These are phyloP conservation scores for Ctenomys sociabilis DNA, from an alignment of 2,113 vertebrate genomes.

Conservation along the genomic window DNA sequence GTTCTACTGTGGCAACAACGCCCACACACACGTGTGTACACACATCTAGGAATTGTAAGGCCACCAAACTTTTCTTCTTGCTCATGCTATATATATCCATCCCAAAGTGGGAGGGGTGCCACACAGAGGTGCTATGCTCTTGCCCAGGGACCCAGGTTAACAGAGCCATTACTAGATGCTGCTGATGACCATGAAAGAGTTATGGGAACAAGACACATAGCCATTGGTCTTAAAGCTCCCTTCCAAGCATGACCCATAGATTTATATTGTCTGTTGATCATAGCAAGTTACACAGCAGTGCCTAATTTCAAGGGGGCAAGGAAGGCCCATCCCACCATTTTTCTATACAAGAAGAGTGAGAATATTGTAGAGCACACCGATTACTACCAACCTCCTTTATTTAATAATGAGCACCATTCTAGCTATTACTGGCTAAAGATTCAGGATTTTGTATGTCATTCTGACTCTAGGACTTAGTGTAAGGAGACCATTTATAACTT, in stretches of 20 bases:
- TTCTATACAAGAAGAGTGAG: neutral
- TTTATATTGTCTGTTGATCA: neutral
- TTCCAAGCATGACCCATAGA: neutral
- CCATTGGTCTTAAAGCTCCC: neutral
- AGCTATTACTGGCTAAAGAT: neutral
- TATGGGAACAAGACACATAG: neutral
- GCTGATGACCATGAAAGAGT: neutral
- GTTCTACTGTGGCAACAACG: neutral
- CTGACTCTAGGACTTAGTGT: neutral
- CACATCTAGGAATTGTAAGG: neutral
- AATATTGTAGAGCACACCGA: neutral
- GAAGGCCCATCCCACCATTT: neutral
- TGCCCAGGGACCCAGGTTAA: neutral
- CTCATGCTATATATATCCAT: fast-evolving
- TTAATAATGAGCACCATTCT: neutral
- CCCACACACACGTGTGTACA: neutral
- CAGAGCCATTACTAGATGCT: neutral
- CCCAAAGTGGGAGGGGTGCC: neutral
- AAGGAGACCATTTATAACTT: neutral
- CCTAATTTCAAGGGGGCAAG: neutral
- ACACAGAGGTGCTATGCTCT: neutral
- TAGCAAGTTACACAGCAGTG: neutral
- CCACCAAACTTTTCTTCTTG: neutral
- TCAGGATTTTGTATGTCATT: neutral
- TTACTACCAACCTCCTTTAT: conserved; percentile 13